Conservation (phyloP, 2,888 invertebrate species). For the Drosophila fulvimacula region DNA sequence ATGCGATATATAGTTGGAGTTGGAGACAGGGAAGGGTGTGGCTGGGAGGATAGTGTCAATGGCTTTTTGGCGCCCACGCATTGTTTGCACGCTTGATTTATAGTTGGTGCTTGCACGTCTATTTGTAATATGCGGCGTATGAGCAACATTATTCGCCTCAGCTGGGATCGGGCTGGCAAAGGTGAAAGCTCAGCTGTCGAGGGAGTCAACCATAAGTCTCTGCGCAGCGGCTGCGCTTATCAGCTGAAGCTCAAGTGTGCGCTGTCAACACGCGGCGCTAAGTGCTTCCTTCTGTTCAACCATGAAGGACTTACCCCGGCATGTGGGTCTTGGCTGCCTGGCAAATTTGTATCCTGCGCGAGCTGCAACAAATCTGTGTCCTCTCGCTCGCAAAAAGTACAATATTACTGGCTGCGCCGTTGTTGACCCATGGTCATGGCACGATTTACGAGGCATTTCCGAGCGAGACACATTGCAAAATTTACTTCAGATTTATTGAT, state of each 20-base stretch:
- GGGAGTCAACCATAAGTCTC: conserved; percentile 38
- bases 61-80: conserved; percentile 71
- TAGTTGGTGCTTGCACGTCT: conserved; percentile 60
- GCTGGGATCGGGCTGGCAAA: conserved; percentile 35
- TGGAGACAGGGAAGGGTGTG: background rate
- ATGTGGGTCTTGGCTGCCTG: conserved; percentile 25
- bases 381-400: conserved; percentile 54
- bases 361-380: conserved; percentile 75
- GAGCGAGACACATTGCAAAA: conserved; percentile 82
- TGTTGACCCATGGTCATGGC: conserved; percentile 76
- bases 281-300: conserved; percentile 71
- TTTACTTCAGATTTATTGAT: conserved; percentile 81
- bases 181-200: conserved; percentile 75
- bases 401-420: conserved; percentile 56
- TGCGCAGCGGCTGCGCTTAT: conserved; percentile 49
- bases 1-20: background rate
- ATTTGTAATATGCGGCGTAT: conserved; percentile 78
- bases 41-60: conserved; percentile 62
- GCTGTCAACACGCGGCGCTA: conserved; percentile 74
- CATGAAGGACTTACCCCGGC: background rate
- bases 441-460: conserved; percentile 83
- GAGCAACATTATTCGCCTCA: conserved; percentile 68
- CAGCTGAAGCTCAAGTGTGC: conserved; percentile 61
- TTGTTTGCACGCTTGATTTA: conserved; percentile 75
- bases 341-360: conserved; percentile 79